Evolutionary conservation across 2,113 vertebrate species (phyloP).

Genomic region (Chloroceryle aenea): DNA sequence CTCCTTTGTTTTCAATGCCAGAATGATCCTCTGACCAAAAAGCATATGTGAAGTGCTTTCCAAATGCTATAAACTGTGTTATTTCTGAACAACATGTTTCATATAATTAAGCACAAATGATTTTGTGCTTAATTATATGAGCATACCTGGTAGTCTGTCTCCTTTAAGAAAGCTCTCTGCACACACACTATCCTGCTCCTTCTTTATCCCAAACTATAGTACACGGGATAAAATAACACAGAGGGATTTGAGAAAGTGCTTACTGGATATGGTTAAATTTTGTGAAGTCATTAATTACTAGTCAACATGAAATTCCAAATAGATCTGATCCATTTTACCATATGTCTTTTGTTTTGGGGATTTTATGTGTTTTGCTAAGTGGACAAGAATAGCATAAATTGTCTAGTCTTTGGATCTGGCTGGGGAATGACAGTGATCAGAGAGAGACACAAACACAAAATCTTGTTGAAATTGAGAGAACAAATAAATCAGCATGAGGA

Average conservation of each 20-base stretch:
- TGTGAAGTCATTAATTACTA: neutral
- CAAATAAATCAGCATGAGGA: conserved; percentile 66
- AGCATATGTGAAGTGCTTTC: neutral
- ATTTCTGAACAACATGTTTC: neutral
- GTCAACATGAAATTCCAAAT: neutral
- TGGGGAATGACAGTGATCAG: neutral
- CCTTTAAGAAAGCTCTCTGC: neutral
- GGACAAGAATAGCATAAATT: neutral
- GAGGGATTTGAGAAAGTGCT: neutral
- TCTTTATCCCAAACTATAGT: neutral
- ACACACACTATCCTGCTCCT: neutral
- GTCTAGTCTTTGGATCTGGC: neutral
- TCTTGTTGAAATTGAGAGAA: conserved; percentile 37
- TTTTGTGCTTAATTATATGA: neutral
- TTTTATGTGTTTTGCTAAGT: neutral
- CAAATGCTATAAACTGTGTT: neutral
- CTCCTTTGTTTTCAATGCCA: neutral
- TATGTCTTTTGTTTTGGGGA: neutral
- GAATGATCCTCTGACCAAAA: neutral
- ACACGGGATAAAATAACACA: neutral
- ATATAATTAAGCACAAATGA: neutral
- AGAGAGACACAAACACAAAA: neutral
- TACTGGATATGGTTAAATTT: neutral
- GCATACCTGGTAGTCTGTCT: neutral
- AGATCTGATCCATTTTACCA: neutral